phyloP scores from a whole-genome alignment of 2,113 vertebrate genomes.

The Butorides virescens region DNA sequence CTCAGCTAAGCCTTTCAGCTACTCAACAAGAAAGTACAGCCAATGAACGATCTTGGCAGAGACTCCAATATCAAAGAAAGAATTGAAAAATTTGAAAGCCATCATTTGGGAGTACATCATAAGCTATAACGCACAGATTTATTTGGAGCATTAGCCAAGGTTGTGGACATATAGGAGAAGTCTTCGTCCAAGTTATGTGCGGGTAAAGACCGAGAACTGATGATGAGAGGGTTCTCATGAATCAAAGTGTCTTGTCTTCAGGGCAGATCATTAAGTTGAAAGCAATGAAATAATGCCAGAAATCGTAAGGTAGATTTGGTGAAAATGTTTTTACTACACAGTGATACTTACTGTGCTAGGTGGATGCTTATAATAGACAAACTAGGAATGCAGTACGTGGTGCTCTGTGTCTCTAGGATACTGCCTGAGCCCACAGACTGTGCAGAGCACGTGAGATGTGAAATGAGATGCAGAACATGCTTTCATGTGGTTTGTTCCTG shows the following conservation, averaged over 20 bases:
- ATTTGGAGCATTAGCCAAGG: neutral
- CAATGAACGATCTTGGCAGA: neutral
- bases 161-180: neutral
- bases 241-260: neutral
- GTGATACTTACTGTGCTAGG: neutral
- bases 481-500: neutral
- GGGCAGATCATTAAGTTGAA: neutral
- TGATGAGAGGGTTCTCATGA: neutral
- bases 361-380: neutral
- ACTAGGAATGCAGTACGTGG: neutral
- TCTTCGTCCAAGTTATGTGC: neutral
- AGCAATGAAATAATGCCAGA: neutral
- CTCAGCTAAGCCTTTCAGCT: neutral
- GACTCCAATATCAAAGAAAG: neutral
- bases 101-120: neutral
- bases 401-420: neutral
- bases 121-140: neutral
- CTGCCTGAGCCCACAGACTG: neutral
- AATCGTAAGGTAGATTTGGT: neutral
- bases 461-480: neutral
- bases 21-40: neutral
- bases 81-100: neutral
- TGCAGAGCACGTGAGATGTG: neutral
- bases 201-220: neutral
- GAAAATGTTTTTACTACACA: neutral